A percentile compares a stretch with the other conserved stretches of the same genome.
Conservation (phyloP, 2,888 invertebrate genomes). For the Caenorhabditis uteleia region DNA sequence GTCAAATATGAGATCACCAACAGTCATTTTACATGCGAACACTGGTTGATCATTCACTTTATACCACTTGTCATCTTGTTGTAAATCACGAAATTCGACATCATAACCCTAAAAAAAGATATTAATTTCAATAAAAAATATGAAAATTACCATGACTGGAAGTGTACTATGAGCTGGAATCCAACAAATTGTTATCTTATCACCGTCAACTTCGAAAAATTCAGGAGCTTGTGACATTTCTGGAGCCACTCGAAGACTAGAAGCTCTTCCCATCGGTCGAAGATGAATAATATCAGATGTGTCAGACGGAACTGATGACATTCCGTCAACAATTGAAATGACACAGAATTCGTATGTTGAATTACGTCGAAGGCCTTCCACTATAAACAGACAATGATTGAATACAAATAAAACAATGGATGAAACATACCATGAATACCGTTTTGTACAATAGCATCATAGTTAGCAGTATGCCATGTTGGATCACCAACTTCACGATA, state of each 20-base stretch:
- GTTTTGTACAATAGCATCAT: constrained; percentile 59
- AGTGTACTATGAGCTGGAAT: constrained; percentile 65
- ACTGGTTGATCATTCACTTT: constrained; percentile 68
- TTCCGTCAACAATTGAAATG: constrained; percentile 51
- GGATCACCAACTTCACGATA: constrained; percentile 66
- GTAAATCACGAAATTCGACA: constrained; percentile 68
- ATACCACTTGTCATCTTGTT: constrained; percentile 67
- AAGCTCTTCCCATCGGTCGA: constrained; percentile 50
- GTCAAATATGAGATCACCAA: constrained; percentile 65
- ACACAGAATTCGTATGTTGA: constrained; percentile 69
- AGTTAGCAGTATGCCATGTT: constrained; percentile 60
- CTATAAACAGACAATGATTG: constrained; percentile 39
- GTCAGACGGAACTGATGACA: constrained; percentile 58
- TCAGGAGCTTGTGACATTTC: constrained; percentile 65
- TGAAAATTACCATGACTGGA: constrained; percentile 60
- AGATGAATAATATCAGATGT: constrained; percentile 65
- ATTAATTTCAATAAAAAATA: background rate
- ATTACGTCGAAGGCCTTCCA: constrained; percentile 64
- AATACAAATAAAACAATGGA: constrained; percentile 2
- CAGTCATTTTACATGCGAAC: constrained; percentile 68
- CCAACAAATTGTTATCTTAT: constrained; percentile 68
- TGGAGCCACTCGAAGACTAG: constrained; percentile 48
- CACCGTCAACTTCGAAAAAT: constrained; percentile 62
- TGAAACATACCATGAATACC: constrained; percentile 59
- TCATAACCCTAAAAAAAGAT: constrained; percentile 62